phyloP scores from a whole-genome alignment of 2,113 vertebrate genomes.

The Montifringilla adamsi region DNA sequence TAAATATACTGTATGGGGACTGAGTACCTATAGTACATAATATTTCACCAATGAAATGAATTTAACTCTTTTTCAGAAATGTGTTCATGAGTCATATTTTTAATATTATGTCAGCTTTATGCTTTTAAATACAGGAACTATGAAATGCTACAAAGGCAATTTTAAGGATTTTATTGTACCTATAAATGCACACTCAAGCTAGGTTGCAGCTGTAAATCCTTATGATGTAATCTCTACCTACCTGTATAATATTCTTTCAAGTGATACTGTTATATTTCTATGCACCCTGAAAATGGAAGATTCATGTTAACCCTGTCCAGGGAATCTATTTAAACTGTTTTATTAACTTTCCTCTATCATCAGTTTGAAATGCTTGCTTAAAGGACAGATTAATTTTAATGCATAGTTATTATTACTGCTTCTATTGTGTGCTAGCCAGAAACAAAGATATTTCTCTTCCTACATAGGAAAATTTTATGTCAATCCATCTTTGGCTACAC shows the following conservation, averaged over 20 bases:
- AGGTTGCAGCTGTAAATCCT: not conserved
- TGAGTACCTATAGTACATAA: not conserved
- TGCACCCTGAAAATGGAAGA: not conserved
- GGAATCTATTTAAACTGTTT: not conserved
- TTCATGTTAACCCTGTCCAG: not conserved
- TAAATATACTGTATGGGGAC: not conserved
- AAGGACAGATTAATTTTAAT: not conserved
- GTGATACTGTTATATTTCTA: not conserved
- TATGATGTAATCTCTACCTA: not conserved
- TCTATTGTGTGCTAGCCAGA: not conserved
- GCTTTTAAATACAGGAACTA: not conserved
- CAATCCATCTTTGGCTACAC: not conserved
- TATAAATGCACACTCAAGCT: not conserved
- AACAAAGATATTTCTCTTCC: not conserved
- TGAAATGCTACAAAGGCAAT: not conserved
- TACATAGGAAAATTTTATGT: not conserved
- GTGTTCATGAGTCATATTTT: not conserved
- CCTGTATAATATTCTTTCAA: not conserved
- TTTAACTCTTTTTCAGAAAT: not conserved
- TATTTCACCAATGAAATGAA: not conserved
- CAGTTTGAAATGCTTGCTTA: not conserved
- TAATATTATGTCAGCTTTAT: not conserved
- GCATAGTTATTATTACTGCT: not conserved
- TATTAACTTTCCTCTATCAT: not conserved
- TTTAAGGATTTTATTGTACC: not conserved